Conservation (phyloP, 1,140 invertebrate species). For the Aphelinus atriplicis region DNA sequence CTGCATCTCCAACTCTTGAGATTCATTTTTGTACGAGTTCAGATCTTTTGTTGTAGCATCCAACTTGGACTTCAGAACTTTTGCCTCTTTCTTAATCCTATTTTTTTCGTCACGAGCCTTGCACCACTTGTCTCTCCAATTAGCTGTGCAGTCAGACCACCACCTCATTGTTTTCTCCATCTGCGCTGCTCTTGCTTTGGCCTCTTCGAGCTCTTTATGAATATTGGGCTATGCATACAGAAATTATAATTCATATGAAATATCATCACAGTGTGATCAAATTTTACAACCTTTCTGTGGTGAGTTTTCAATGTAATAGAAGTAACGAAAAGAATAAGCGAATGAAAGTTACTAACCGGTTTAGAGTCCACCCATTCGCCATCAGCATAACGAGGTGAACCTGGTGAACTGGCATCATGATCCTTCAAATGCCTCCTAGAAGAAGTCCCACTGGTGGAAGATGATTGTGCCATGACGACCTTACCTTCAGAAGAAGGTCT, state of each 20-base stretch:
- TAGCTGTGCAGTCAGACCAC: constrained; percentile 94
- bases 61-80: constrained; percentile 81
- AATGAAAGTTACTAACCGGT: constrained; percentile 64
- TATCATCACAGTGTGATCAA: no score
- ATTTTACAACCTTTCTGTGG: no score
- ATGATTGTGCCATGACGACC: constrained; percentile 66
- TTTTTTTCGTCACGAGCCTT: constrained; percentile 89
- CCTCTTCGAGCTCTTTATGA: constrained; percentile 88
- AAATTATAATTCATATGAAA: no score
- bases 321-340: background rate
- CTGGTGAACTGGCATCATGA: constrained; percentile 63
- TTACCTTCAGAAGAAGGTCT: no score
- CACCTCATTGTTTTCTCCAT: constrained; percentile 99
- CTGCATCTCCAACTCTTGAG: constrained; percentile 80
- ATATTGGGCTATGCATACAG: constrained; percentile 68
- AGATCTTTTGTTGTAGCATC: constrained; percentile 83
- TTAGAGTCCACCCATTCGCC: constrained; percentile 75
- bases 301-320: no score
- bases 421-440: constrained; percentile 66
- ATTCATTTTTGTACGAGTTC: constrained; percentile 79
- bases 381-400: constrained; percentile 69
- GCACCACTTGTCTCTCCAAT: constrained; percentile 96
- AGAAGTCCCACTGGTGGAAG: constrained; percentile 67
- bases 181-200: constrained; percentile 88
- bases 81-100: constrained; percentile 86